Base-by-base conservation (phyloP, 2,888 invertebrate genomes). In the Argynnis bischoffii region DNA sequence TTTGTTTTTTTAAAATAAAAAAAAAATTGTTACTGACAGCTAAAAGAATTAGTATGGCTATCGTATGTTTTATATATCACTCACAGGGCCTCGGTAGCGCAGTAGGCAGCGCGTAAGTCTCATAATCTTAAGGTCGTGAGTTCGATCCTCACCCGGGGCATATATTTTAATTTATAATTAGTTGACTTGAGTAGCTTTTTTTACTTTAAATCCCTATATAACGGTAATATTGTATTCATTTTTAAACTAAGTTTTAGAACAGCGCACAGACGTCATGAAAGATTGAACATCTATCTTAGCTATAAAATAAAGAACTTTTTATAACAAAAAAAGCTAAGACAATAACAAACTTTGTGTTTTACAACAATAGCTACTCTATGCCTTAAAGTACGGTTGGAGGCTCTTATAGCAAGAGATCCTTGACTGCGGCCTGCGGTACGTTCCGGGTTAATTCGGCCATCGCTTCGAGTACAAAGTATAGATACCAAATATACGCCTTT, bases 111-210 rank as follows among this genome's bases (percentile, higher is more conserved):
- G 96, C 96, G 96, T 96, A 95, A 96, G 96, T 96, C 96, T 96
- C 96, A 96, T 96, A 96, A 96, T 96, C 96, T 96, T 95, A 97
- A 97, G 97, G 96, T 96, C 97, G 96, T 97, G 96, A 97, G 97
- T 97, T 97, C 97, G 96, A 97, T 96, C 96, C 96, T 96, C 96
- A 96, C 96, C 95, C 95, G 96, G 96, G 95, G 74, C 76, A 75
- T 51, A 56, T 1, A 13, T 69, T 73, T 74, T 73, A 50, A 6
- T 21, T 13, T 46, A 16, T 6, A 48, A 2, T 13, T 6, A 48
- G 4, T 5, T 59, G 6, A 6, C 1, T 16, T 2, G 6, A 3
- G 1, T 26, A 11, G 11, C 35, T 47, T 55, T 60, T 15, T 4
- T 16, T 31, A 14, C 14, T 35, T 60, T 16, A 13, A 35, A 16